Evolutionary conservation across 2,113 vertebrate species (phyloP).

Genomic region (Sturnira hondurensis): DNA sequence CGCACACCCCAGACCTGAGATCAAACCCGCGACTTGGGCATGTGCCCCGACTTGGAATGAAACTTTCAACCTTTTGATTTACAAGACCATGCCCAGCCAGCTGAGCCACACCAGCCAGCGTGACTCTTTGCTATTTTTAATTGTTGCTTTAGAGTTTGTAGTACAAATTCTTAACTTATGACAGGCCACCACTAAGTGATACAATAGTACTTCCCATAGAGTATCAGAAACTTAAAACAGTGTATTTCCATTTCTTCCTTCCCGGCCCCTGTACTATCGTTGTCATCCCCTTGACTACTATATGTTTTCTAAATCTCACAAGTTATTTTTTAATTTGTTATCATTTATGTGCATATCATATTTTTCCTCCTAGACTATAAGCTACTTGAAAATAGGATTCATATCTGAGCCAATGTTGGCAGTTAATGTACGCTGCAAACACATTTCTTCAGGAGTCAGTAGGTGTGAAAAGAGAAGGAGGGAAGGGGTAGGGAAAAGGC

Average conservation of each 20-base stretch:
- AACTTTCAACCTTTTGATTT: no score
- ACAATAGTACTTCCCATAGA: neutral
- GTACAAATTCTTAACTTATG: constrained; percentile 1
- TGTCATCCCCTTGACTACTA: neutral
- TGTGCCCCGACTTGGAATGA: no score
- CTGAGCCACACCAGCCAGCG: no score
- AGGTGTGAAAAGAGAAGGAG: neutral
- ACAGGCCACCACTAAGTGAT: neutral
- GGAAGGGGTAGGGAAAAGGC: neutral
- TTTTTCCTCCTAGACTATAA: neutral
- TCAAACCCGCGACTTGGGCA: no score
- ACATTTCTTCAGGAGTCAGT: neutral
- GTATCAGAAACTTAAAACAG: neutral
- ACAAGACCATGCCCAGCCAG: no score
- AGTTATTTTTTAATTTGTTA: neutral
- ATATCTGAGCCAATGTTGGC: neutral
- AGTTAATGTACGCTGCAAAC: neutral
- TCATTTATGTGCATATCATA: neutral
- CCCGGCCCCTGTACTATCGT: neutral
- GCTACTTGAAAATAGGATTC: constrained; percentile 12
- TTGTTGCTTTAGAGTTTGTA: constrained; percentile 1
- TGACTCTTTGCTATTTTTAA: neutral
- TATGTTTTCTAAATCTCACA: neutral
- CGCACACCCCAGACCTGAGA: no score
- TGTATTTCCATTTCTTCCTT: neutral